Evolutionary conservation across 2,113 vertebrate species (phyloP).

Genomic region (Rafetus swinhoei): DNA sequence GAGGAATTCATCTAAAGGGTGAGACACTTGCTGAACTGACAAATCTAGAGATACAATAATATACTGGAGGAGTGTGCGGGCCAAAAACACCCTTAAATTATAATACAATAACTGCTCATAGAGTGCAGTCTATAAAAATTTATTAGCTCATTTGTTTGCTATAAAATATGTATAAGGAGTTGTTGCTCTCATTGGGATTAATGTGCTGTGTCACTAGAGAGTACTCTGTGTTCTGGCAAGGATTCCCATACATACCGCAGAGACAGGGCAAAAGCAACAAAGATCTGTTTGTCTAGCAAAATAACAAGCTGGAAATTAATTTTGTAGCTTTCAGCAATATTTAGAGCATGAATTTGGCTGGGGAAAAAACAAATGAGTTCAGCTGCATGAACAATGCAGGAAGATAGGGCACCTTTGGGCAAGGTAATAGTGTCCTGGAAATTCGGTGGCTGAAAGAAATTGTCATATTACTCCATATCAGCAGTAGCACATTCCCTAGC

Average conservation of each 20-base stretch:
- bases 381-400: background rate
- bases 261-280: slow-evolving; percentile 18
- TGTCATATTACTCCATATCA: slow-evolving; percentile 41
- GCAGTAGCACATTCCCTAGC: slow-evolving; percentile 6
- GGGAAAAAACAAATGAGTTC: background rate
- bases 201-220: slow-evolving; percentile 26
- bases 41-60: background rate
- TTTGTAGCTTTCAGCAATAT: slow-evolving; percentile 42
- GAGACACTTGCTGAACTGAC: background rate
- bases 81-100: slow-evolving; percentile 33
- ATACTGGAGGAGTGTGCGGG: background rate
- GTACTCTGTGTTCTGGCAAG: slow-evolving; percentile 38
- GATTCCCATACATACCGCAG: background rate
- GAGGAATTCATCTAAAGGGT: background rate
- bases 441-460: slow-evolving; percentile 56
- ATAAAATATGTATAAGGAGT: slow-evolving; percentile 74
- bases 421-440: slow-evolving; percentile 6
- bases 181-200: slow-evolving; percentile 57
- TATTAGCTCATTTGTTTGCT: slow-evolving; percentile 75
- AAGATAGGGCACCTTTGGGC: background rate
- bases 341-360: slow-evolving; percentile 39
- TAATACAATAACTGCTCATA: slow-evolving; percentile 1
- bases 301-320: slow-evolving; percentile 46
- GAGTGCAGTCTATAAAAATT: slow-evolving; percentile 54
- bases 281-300: slow-evolving; percentile 33